Evolutionary conservation across 1,140 invertebrate genomes (phyloP).

Genomic region (Varroa destructor): DNA sequence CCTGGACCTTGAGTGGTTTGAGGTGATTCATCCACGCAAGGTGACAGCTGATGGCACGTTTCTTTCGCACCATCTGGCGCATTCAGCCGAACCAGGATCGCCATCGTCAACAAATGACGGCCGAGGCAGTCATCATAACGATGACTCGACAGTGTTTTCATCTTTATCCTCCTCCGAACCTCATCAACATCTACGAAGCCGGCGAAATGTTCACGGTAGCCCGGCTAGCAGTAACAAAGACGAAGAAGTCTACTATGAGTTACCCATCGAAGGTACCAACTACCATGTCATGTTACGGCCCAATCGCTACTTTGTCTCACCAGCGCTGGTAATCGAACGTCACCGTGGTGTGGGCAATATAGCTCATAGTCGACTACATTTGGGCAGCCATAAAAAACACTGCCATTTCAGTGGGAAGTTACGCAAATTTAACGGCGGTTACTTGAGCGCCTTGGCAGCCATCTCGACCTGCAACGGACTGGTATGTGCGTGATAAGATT

Average conservation of each 20-base stretch:
- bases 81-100: neutral
- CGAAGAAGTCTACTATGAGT: constrained; percentile 3
- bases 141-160: neutral
- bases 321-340: constrained; percentile 4
- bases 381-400: neutral
- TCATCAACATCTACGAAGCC: neutral
- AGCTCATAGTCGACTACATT: neutral
- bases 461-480: constrained; percentile 24
- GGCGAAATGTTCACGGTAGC: neutral
- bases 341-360: constrained; percentile 1
- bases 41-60: neutral
- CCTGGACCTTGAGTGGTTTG: constrained; percentile 17
- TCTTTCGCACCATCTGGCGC: constrained; percentile 3
- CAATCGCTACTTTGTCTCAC: constrained; percentile 13
- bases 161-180: neutral
- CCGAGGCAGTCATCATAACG: neutral
- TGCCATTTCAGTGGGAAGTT: constrained; percentile 22
- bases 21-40: constrained; percentile 20
- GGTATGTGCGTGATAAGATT: neutral
- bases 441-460: neutral
- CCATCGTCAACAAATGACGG: too few species aligned
- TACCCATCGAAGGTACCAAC: constrained; percentile 10
- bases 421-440: constrained; percentile 20
- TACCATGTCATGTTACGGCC: constrained; percentile 13
- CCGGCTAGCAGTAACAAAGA: neutral